Evolutionary conservation across 2,888 invertebrate species (phyloP).

Genomic region (Mythimna impura): DNA sequence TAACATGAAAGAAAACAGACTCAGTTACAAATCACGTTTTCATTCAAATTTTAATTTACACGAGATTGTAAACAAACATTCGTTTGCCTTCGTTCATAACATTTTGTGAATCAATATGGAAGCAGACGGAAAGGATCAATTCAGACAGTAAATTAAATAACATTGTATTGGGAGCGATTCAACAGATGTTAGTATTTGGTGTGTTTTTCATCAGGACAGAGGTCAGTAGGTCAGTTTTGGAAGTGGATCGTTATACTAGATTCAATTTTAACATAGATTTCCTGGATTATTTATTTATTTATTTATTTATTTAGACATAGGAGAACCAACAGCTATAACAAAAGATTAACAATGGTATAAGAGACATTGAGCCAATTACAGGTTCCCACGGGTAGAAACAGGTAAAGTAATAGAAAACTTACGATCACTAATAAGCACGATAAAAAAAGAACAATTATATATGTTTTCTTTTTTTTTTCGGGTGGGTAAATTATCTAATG

Average conservation of each 20-base stretch:
- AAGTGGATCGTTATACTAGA: background rate
- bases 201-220: slow-evolving; percentile 11
- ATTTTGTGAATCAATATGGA: slow-evolving; percentile 21
- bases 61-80: slow-evolving; percentile 14
- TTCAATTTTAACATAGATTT: too few relatives aligned
- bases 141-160: slow-evolving; percentile 27
- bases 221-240: slow-evolving; percentile 10
- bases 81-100: slow-evolving; percentile 1
- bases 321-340: too few relatives aligned
- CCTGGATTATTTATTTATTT: too few relatives aligned
- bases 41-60: slow-evolving; percentile 26
- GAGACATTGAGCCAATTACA: too few relatives aligned
- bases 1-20: background rate
- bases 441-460: too few relatives aligned
- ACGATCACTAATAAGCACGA: too few relatives aligned
- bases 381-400: too few relatives aligned
- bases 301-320: too few relatives aligned
- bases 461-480: too few relatives aligned
- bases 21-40: slow-evolving; percentile 1
- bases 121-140: slow-evolving; percentile 15
- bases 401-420: too few relatives aligned
- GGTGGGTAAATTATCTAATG: too few relatives aligned
- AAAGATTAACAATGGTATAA: too few relatives aligned
- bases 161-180: slow-evolving; percentile 9
- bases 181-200: slow-evolving; percentile 26